These are phyloP conservation scores for Zygogramma bicolorata DNA, from an alignment of 2,888 invertebrate species.

Conservation along the genomic window DNA sequence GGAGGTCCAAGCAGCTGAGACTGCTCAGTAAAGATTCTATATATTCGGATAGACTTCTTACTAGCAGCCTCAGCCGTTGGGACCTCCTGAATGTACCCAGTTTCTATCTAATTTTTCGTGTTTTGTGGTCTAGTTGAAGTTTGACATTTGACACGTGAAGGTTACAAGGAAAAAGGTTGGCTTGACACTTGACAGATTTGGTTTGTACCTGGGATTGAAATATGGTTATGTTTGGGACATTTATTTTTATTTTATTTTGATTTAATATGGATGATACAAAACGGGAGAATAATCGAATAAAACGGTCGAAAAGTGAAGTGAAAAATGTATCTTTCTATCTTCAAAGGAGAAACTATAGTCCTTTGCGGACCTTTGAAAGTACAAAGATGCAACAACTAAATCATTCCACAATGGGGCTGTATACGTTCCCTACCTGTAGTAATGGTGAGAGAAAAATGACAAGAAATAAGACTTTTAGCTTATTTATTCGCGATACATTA, in stretches of 20 bases:
- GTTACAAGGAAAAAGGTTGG: too few species aligned
- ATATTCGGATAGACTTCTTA: too few species aligned
- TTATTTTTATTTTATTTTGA: slow-evolving; percentile 26
- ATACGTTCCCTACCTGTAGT: background rate
- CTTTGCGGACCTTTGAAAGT: slow-evolving; percentile 33
- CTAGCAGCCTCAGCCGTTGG: too few species aligned
- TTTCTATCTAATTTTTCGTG: too few species aligned
- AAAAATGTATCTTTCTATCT: slow-evolving; percentile 77
- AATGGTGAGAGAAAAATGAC: background rate
- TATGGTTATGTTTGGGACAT: background rate
- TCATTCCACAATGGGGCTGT: slow-evolving; percentile 21
- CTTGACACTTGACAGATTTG: background rate
- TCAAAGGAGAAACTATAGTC: slow-evolving; percentile 69
- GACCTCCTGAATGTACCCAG: too few species aligned
- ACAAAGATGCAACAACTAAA: slow-evolving; percentile 36
- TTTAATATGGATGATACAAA: slow-evolving; percentile 60
- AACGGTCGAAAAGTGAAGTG: slow-evolving; percentile 76
- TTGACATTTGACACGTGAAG: background rate
- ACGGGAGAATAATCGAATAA: slow-evolving; percentile 67
- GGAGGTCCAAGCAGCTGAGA: too few species aligned
- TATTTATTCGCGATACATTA: background rate
- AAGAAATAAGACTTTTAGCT: background rate
- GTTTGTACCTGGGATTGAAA: background rate
- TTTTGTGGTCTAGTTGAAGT: too few species aligned
- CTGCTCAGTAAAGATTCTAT: too few species aligned